Base-by-base conservation (phyloP, 2,113 vertebrate species). In the Phylloscopus trochilus region DNA sequence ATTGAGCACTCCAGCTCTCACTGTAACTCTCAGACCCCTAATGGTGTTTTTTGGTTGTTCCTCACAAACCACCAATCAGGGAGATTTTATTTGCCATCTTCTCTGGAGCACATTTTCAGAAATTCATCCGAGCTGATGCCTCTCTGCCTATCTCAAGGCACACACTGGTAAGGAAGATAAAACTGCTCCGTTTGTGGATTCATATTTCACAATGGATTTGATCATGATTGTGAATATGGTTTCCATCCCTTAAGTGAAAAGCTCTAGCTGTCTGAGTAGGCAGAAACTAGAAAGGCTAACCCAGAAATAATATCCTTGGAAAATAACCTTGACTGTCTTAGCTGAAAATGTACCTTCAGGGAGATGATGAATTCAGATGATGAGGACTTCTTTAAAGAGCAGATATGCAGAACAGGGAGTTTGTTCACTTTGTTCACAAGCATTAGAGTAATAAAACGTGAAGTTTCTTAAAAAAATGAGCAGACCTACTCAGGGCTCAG, bases 81-180 rank as follows among this genome's bases (percentile, higher is more conserved):
- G n/a, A 73, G n/a, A 30, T 89, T 79, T 93, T 78, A 70, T 60
- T 53, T 53, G 44, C 13, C 10, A 1, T 84, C 43, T 20, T 83
- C 31, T 78, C 74, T 84, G 74, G 77, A 91, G 30, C 43, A 74
- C 2, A 3, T 69, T 92, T 82, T 39, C 74, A 95, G 81, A 93
- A 93, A 79, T 92, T 91, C 58, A 43, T 73, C 62, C 3, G 7
- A 80, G 84, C 55, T 69, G 74, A 84, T 91, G 41, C 68, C 59
- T 87, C 31, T 84, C 93, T 92, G 58, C 76, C 76, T 95, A 37
- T 85, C 90, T 96, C 49, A 73, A 73, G 53, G 62, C 85, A 79
- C 53, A 37, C n/a, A 33, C 62, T 80, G 74, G 74, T 89, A 66
- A 91, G 59, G n/a, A 77, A 91, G 79, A 88, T 88, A 74, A 91